Evolutionary conservation across 2,113 vertebrate genomes (phyloP).

Genomic region (Electrona antarctica): DNA sequence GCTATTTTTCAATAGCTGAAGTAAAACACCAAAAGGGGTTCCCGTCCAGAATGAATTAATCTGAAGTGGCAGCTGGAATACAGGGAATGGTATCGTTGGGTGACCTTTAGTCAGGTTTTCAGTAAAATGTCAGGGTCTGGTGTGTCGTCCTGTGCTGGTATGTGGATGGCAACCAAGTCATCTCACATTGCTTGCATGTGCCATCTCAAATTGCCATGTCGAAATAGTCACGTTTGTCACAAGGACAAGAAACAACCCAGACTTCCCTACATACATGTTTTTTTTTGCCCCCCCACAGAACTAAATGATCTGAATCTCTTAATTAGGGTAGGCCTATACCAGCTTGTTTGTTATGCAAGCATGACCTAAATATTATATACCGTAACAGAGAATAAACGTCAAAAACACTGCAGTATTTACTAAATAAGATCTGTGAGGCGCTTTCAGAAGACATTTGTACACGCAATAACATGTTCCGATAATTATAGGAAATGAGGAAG

Average conservation of each 20-base stretch:
- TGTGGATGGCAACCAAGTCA: not conserved
- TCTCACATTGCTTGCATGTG: too few relatives aligned
- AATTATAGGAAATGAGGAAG: too few relatives aligned
- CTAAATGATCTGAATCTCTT: not conserved
- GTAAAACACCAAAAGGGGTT: too few relatives aligned
- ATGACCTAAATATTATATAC: too few relatives aligned
- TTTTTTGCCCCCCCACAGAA: too few relatives aligned
- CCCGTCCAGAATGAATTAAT: too few relatives aligned
- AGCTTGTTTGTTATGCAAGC: too few relatives aligned
- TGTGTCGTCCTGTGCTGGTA: constrained; percentile 9
- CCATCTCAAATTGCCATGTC: constrained; percentile 25
- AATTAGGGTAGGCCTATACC: too few relatives aligned
- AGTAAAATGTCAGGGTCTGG: constrained; percentile 12
- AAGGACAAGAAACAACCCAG: constrained; percentile 58
- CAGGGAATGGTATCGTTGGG: not conserved
- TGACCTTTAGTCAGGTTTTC: constrained; percentile 18
- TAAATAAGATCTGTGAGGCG: not conserved
- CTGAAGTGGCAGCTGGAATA: not conserved
- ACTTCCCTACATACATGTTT: not conserved
- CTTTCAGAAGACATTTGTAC: too few relatives aligned
- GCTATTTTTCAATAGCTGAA: too few relatives aligned
- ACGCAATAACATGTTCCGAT: too few relatives aligned
- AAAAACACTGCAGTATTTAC: not conserved
- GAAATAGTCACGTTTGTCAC: constrained; percentile 71
- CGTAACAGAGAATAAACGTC: too few relatives aligned